Evolutionary conservation across 53 echinoderm and acorn worm genomes (phyloP).

Genomic region (Stichopus horrens): DNA sequence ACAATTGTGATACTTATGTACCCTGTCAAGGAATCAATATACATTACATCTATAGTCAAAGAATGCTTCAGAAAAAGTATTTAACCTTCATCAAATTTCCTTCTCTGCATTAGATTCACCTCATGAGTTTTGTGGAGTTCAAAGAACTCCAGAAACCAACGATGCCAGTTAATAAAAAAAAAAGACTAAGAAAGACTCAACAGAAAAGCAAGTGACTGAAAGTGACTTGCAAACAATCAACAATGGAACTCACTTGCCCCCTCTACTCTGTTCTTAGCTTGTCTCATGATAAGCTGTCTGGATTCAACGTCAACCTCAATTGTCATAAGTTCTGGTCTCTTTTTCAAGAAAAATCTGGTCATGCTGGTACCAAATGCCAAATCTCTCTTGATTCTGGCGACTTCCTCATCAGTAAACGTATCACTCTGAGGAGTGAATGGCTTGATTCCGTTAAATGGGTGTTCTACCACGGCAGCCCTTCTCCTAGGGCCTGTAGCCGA

Average conservation of each 20-base stretch:
- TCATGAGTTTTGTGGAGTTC: no score
- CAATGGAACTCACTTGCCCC: slow-evolving; percentile 71
- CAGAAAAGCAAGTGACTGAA: background rate
- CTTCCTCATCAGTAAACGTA: slow-evolving; percentile 35
- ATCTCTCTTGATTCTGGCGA: slow-evolving; percentile 53
- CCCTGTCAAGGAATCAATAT: no score
- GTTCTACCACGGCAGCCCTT: slow-evolving; percentile 8
- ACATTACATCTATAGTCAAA: no score
- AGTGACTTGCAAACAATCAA: background rate
- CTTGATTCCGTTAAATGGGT: slow-evolving; percentile 11
- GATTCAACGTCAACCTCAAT: slow-evolving; percentile 91
- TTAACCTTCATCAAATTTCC: no score
- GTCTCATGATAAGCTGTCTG: slow-evolving; percentile 80
- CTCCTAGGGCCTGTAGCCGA: background rate
- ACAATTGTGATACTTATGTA: no score
- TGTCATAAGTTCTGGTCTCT: slow-evolving; percentile 78
- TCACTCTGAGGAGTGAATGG: background rate
- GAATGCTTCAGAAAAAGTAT: no score
- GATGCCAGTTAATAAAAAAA: background rate
- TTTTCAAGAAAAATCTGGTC: slow-evolving; percentile 75
- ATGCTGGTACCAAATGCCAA: slow-evolving; percentile 77
- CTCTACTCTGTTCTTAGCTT: slow-evolving; percentile 67
- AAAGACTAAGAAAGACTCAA: background rate
- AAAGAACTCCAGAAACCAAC: background rate
- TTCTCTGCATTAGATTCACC: no score